Percentiles rank a stretch among this genome's conserved stretches.
Evolutionary conservation across 2,797 vertebrate species (phyloP).

Genomic region (Oryzias dopingdopingensis): DNA sequence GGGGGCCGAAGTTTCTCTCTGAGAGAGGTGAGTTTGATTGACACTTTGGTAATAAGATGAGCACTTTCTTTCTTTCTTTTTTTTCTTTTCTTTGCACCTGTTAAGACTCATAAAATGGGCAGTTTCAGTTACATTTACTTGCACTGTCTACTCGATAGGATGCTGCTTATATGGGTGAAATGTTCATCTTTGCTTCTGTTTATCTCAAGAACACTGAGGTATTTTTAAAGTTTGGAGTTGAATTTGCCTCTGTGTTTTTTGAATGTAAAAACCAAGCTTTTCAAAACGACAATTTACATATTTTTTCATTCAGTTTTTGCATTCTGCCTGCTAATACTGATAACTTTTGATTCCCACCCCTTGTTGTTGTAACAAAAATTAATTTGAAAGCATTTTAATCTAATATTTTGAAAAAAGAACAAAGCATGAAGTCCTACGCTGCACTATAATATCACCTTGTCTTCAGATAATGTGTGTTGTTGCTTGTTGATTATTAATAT

Average conservation of each 20-base stretch:
- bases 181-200: slow-evolving; percentile 67
- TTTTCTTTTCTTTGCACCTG: slow-evolving; percentile 8
- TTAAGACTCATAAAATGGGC: background rate
- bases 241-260: background rate
- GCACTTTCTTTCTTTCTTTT: background rate
- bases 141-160: slow-evolving; percentile 53
- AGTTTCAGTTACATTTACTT: slow-evolving; percentile 7
- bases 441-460: slow-evolving; percentile 26
- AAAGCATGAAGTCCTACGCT: slow-evolving; percentile 5
- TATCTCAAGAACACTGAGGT: slow-evolving; percentile 74
- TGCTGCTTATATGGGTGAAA: slow-evolving; percentile 60
- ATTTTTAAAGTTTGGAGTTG: slow-evolving; percentile 26
- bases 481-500: slow-evolving; percentile 22
- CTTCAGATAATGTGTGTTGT: slow-evolving; percentile 19
- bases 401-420: background rate
- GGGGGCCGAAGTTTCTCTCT: slow-evolving; percentile 72
- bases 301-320: background rate
- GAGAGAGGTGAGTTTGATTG: slow-evolving; percentile 71
- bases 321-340: background rate
- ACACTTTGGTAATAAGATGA: slow-evolving; percentile 2
- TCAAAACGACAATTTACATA: too few relatives aligned
- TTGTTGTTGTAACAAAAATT: slow-evolving; percentile 1
- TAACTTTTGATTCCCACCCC: background rate
- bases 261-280: too few relatives aligned
- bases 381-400: background rate